A percentile compares a stretch with the other conserved stretches of the same genome.
Conservation (phyloP, 2,888 invertebrate genomes). For the Nezara viridula region DNA sequence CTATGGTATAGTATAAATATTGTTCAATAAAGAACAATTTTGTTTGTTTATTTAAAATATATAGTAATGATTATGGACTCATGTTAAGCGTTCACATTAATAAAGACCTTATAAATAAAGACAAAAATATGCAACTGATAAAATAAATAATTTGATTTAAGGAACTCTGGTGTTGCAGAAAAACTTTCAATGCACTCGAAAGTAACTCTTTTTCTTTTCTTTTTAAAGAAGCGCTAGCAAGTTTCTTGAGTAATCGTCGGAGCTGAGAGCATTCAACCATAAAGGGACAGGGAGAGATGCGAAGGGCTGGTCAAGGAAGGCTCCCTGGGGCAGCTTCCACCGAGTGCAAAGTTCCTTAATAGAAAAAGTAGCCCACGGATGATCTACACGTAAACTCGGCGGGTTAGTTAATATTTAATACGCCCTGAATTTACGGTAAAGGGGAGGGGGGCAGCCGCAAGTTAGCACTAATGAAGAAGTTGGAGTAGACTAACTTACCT, state of each 20-base stretch:
- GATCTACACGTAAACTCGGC: slow-evolving; percentile 32
- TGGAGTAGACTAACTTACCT: slow-evolving; percentile 43
- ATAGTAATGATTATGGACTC: no score
- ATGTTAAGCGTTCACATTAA: no score
- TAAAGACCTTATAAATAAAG: no score
- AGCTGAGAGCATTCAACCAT: slow-evolving; percentile 10
- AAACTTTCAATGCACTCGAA: background rate
- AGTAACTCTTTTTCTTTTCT: background rate
- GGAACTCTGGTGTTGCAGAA: no score
- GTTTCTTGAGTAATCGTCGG: background rate
- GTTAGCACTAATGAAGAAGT: slow-evolving; percentile 48
- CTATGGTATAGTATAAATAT: no score
- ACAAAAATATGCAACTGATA: no score
- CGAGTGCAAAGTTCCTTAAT: slow-evolving; percentile 55
- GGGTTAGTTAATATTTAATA: slow-evolving; percentile 44
- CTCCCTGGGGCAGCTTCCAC: background rate
- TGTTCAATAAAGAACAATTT: no score
- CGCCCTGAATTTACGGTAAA: slow-evolving; percentile 15
- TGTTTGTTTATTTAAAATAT: no score
- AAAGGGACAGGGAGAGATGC: background rate
- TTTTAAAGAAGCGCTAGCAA: background rate
- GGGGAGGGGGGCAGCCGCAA: background rate
- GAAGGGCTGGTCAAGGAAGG: slow-evolving; percentile 1
- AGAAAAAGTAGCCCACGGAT: slow-evolving; percentile 53
- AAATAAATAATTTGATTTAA: no score